Evolutionary conservation across 1,140 invertebrate species (phyloP).

Genomic region (Amyelois transitella): DNA sequence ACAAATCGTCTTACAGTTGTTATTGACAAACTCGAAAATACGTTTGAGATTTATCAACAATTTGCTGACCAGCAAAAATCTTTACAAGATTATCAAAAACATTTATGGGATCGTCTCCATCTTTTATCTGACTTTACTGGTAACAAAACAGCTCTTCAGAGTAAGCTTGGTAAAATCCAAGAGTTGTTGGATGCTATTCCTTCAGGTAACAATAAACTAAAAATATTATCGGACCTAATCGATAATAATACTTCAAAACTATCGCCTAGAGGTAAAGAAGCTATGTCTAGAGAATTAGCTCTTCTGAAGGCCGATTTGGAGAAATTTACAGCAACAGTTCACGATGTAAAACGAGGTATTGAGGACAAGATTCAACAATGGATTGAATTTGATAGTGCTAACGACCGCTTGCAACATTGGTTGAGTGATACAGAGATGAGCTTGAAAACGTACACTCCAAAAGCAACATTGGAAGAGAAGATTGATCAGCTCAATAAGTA

Average conservation of each 20-base stretch:
- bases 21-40: conserved; percentile 80
- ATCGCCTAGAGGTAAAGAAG: conserved; percentile 84
- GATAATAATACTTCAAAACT: conserved; percentile 79
- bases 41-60: conserved; percentile 86
- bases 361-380: conserved; percentile 92
- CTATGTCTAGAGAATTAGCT: conserved; percentile 85
- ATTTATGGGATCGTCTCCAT: conserved; percentile 87
- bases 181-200: conserved; percentile 85
- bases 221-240: conserved; percentile 81
- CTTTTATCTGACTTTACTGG: conserved; percentile 87
- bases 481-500: conserved; percentile 92
- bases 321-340: conserved; percentile 85
- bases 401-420: conserved; percentile 89
- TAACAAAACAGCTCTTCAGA: conserved; percentile 84
- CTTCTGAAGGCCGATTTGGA: conserved; percentile 87
- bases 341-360: conserved; percentile 84
- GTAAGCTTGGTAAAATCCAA: conserved; percentile 82
- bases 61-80: conserved; percentile 90
- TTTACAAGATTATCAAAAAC: conserved; percentile 91
- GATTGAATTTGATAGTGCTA: conserved; percentile 91
- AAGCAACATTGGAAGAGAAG: conserved; percentile 92
- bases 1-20: conserved; percentile 58
- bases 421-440: conserved; percentile 89
- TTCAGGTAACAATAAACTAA: conserved; percentile 83
- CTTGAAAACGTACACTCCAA: conserved; percentile 90